These are phyloP conservation scores for Drosophila watanabei DNA, from an alignment of 1,140 invertebrate genomes.

Conservation along the genomic window DNA sequence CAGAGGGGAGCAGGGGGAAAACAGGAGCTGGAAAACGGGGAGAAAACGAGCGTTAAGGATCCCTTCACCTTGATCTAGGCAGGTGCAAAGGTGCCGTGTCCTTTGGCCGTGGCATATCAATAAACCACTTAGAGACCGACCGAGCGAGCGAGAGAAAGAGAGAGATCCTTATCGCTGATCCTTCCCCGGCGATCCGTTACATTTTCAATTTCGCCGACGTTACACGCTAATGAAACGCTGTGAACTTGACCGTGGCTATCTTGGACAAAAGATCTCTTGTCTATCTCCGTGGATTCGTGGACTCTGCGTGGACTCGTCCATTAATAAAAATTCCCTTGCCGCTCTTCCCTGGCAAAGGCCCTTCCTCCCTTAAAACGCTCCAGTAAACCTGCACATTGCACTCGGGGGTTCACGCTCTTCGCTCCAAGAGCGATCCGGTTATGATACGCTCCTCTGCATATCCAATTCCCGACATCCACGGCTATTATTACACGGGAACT, in stretches of 20 bases:
- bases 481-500: conserved; percentile 1
- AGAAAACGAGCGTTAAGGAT: conserved; percentile 27
- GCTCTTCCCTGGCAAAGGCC: neutral
- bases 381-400: conserved; percentile 65
- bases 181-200: conserved; percentile 69
- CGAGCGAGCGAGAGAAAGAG: neutral
- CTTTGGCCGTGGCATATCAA: conserved; percentile 63
- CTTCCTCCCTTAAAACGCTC: conserved; percentile 58
- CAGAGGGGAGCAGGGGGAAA: neutral
- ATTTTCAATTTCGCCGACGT: conserved; percentile 80
- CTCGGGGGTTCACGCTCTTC: conserved; percentile 71
- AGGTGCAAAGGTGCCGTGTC: conserved; percentile 60
- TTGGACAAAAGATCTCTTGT: conserved; percentile 63
- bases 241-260: conserved; percentile 86
- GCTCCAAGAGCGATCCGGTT: conserved; percentile 75
- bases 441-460: conserved; percentile 75
- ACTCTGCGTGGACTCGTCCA: conserved; percentile 73
- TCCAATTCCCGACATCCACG: conserved; percentile 24
- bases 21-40: conserved; percentile 12
- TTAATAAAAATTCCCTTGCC: conserved; percentile 65
- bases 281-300: conserved; percentile 24
- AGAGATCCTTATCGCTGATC: conserved; percentile 67
- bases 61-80: conserved; percentile 27
- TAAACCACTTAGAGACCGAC: conserved; percentile 66
- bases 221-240: conserved; percentile 85